phyloP scores from a whole-genome alignment of 2,888 invertebrate species.

The Embidobia sp. region DNA sequence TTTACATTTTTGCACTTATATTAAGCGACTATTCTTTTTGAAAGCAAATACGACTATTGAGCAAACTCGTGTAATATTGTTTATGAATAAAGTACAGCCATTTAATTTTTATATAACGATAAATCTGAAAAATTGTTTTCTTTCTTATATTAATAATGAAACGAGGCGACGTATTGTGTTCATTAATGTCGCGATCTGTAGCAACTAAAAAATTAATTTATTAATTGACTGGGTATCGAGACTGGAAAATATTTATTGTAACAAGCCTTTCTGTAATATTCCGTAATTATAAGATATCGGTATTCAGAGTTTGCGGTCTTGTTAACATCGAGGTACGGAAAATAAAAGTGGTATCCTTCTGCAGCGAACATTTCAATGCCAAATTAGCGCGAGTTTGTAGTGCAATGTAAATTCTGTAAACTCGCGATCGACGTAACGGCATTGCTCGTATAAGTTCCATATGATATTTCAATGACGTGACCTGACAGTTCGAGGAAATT shows the following conservation, averaged over 20 bases:
- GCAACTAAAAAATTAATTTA: too few relatives aligned
- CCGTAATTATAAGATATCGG: neutral
- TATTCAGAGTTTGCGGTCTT: conserved; percentile 1
- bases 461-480: conserved; percentile 8
- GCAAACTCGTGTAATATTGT: too few relatives aligned
- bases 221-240: neutral
- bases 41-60: too few relatives aligned
- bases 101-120: too few relatives aligned
- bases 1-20: too few relatives aligned
- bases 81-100: too few relatives aligned
- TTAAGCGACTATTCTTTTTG: too few relatives aligned
- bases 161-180: too few relatives aligned
- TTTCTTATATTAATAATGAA: too few relatives aligned
- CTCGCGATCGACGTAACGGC: conserved; percentile 2
- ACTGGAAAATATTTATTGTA: neutral
- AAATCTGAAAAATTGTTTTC: too few relatives aligned
- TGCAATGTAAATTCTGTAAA: conserved; percentile 9
- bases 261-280: conserved; percentile 6
- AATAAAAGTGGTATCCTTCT: conserved; percentile 21
- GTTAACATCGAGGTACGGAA: neutral
- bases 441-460: conserved; percentile 10
- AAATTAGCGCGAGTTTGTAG: conserved; percentile 1
- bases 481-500: conserved; percentile 12
- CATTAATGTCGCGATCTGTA: too few relatives aligned
- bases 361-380: conserved; percentile 8